Conservation (phyloP, 2,113 vertebrate genomes). For the Leptosomus discolor region DNA sequence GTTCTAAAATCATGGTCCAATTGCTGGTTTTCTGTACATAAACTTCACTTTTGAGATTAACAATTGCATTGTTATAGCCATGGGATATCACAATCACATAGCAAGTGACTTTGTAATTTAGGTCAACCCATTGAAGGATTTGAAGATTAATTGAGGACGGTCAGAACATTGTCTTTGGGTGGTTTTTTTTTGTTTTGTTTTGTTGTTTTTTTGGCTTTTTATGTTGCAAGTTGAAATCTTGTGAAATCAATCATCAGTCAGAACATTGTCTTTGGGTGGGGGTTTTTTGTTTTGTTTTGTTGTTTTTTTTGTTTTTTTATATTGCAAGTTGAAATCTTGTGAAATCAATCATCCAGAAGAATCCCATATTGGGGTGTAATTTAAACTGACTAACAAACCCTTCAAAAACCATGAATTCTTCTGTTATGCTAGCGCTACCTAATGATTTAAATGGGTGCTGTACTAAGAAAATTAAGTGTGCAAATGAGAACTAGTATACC, state of each 20-base stretch:
- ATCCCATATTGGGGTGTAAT: background rate
- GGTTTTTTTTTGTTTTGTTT: too few species aligned
- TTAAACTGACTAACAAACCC: background rate
- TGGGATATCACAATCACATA: background rate
- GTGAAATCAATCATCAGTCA: background rate
- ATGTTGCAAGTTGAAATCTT: background rate
- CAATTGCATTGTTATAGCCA: background rate
- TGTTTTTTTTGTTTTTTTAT: too few species aligned
- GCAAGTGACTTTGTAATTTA: background rate
- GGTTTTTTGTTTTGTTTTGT: too few species aligned
- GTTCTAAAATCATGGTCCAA: background rate
- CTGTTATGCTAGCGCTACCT: background rate
- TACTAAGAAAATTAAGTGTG: background rate
- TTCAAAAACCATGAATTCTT: background rate
- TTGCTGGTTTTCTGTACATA: background rate
- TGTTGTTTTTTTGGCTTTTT: too few species aligned
- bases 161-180: background rate
- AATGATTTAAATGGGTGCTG: background rate
- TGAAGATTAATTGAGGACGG: constrained; percentile 35
- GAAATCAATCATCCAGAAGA: background rate
- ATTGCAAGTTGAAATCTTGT: background rate
- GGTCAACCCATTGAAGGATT: background rate
- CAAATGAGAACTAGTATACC: background rate
- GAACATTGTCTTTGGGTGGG: background rate
- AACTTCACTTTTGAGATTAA: background rate